Percentiles rank a stretch among this genome's conserved stretches.
These are phyloP conservation scores for Morone saxatilis DNA, from an alignment of 2,113 vertebrate genomes.

Conservation along the genomic window DNA sequence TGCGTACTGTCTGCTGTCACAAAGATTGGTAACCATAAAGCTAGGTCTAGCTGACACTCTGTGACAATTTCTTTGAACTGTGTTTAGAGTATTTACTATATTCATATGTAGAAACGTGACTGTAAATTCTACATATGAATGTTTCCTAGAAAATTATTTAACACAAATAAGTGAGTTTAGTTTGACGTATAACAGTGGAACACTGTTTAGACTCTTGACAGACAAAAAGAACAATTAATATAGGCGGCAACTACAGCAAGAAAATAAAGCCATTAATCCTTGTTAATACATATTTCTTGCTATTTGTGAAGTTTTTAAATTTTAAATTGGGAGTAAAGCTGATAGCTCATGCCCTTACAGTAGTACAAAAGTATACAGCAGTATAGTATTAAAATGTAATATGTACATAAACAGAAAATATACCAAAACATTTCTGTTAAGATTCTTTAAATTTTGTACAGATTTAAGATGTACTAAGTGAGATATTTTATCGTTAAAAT, in stretches of 20 bases:
- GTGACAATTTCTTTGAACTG: not conserved
- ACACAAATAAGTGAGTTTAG: too few relatives aligned
- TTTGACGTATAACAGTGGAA: too few relatives aligned
- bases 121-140: not conserved
- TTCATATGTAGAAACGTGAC: not conserved
- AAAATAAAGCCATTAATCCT: not conserved
- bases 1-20: constrained; percentile 63
- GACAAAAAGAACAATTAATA: not conserved
- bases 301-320: too few relatives aligned
- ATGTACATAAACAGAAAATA: not conserved
- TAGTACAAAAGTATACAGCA: too few relatives aligned
- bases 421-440: not conserved
- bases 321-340: too few relatives aligned
- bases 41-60: constrained; percentile 12
- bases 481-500: not conserved
- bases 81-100: not conserved
- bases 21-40: constrained; percentile 50
- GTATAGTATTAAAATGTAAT: too few relatives aligned
- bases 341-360: too few relatives aligned
- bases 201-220: not conserved
- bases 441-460: not conserved
- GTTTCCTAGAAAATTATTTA: not conserved
- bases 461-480: not conserved
- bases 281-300: not conserved
- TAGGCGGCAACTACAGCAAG: not conserved